phyloP scores from a whole-genome alignment of 2,888 invertebrate species.

The Eilema sororculum region DNA sequence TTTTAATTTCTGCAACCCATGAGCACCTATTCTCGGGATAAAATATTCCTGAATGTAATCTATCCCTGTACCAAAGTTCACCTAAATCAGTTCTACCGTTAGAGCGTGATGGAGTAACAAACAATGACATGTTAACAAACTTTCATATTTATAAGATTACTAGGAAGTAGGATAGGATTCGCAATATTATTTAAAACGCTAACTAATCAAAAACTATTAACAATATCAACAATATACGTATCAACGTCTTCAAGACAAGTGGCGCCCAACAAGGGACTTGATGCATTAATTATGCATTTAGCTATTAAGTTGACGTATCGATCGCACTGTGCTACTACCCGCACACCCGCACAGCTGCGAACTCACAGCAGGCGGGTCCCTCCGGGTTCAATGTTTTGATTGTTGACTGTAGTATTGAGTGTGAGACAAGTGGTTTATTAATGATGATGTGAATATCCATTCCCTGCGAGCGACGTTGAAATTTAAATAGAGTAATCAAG shows the following conservation, averaged over 20 bases:
- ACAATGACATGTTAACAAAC: no score
- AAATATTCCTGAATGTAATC: no score
- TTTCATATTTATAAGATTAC: no score
- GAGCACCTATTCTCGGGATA: no score
- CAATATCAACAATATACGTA: neutral
- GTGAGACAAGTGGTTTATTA: neutral
- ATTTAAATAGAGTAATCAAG: neutral
- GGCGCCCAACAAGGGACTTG: conserved; percentile 41
- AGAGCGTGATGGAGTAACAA: no score
- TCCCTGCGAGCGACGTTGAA: neutral
- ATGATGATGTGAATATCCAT: neutral
- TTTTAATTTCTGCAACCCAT: no score
- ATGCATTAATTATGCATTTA: conserved; percentile 12
- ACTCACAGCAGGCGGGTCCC: neutral
- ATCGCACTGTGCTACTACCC: conserved; percentile 32
- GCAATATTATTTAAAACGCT: neutral
- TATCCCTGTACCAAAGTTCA: no score
- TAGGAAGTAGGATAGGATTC: no score
- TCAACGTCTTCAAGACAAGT: neutral
- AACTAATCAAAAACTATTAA: neutral
- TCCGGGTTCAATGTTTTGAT: neutral
- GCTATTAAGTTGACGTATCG: conserved; percentile 25
- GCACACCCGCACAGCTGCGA: conserved; percentile 15
- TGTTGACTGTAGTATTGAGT: conserved; percentile 7
- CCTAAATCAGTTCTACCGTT: no score